Evolutionary conservation across 2,113 vertebrate genomes (phyloP).

Genomic region (Anguilla japonica): DNA sequence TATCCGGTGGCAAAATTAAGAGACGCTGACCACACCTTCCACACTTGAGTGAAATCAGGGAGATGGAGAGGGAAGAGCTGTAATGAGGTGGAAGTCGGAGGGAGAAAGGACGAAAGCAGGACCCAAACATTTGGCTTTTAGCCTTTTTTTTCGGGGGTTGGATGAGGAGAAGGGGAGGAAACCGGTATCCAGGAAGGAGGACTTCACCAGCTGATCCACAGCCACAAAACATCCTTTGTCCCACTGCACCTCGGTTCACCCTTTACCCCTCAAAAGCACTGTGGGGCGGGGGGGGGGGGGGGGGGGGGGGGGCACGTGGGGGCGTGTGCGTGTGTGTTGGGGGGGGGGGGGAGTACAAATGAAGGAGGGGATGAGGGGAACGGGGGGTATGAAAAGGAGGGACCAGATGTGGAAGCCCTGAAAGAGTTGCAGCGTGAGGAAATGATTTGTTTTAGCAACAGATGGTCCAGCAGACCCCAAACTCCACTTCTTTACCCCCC

Average conservation of each 20-base stretch:
- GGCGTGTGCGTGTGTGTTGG: not conserved
- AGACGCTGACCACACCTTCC: too few species aligned
- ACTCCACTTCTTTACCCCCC: not conserved
- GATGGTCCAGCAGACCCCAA: conserved; percentile 6
- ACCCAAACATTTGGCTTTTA: too few species aligned
- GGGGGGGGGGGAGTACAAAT: not conserved
- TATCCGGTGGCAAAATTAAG: too few species aligned
- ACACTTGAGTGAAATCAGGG: too few species aligned
- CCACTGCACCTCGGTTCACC: not conserved
- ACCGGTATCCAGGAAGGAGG: not conserved
- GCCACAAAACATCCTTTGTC: not conserved
- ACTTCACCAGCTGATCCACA: not conserved
- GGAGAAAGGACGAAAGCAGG: too few species aligned
- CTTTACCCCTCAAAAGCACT: not conserved
- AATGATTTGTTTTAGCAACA: conserved; percentile 28
- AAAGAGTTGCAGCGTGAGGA: conserved; percentile 5
- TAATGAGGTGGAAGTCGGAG: too few species aligned
- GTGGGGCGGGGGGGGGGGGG: not conserved
- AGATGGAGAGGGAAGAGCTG: too few species aligned
- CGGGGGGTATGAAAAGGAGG: not conserved
- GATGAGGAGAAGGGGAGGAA: not conserved
- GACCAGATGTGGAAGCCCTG: conserved; percentile 22
- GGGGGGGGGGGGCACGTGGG: not conserved
- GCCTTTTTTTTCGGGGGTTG: not conserved
- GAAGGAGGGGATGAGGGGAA: not conserved